Base-by-base conservation (phyloP, 1,140 invertebrate genomes). In the Dinoponera quadriceps region DNA sequence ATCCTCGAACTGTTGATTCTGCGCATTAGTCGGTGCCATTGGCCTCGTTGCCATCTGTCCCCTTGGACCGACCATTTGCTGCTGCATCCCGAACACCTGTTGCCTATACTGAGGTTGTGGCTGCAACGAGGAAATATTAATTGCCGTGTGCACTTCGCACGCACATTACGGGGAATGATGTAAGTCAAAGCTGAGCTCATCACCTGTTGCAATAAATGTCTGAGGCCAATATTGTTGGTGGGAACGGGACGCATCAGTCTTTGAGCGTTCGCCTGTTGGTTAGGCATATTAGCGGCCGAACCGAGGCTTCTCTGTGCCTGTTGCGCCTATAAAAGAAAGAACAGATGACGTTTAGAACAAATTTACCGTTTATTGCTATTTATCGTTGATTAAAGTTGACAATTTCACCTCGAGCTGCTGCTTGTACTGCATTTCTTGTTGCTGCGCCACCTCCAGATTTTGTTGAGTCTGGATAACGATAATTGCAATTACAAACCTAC, bases 351-450 rank as follows among this genome's bases (percentile, higher is more conserved):
- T 27, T 73, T 18, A 3, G 38, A 44, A 44, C 3, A 44, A 44
- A 29, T 48, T 71, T 38, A n/a, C n/a, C n/a, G n/a, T n/a, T n/a
- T n/a, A n/a, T n/a, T n/a, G 38, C n/a, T 69, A 75, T 73, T 25
- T 83, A 38, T 59, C 11, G 18, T 60, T 63, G 51, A 27, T 63
- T n/a, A 55, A 88, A 84, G 62, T 65, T 44, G 25, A 91, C 93
- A 0, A 38, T 91, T 89, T n/a, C n/a, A 96, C 96, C 94, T 97
- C 96, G 14, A 97, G 90, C 87, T 97, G 96, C 87, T 96, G 96
- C 90, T 96, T 96, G 85, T 96, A 97, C 83, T 97, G 96, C 93
- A 96, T 95, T 90, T 97, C 97, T 90, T 97, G 96, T 88, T 97
- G 96, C 87, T 98, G 97, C 0, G 97, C 96, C 20, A 96, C 96